phyloP scores from a whole-genome alignment of 1,140 invertebrate species.

The Neotoxoptera formosana region DNA sequence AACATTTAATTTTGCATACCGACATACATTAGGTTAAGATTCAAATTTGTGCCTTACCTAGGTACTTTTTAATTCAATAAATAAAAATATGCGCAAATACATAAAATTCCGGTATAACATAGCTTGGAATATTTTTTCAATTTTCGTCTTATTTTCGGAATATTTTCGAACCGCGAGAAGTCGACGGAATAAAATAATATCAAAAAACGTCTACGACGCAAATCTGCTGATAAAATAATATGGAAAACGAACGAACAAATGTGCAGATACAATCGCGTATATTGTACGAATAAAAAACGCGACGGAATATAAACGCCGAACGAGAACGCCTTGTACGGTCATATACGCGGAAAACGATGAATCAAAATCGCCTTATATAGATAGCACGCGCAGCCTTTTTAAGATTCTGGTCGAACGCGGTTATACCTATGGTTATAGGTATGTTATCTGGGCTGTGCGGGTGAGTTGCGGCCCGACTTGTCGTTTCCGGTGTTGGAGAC shows the following conservation, averaged over 20 bases:
- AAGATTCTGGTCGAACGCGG: background rate
- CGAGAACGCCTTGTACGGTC: background rate
- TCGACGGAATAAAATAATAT: background rate
- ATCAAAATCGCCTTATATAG: background rate
- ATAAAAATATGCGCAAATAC: too few species aligned
- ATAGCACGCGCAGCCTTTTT: background rate
- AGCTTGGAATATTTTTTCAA: background rate
- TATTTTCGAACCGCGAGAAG: background rate
- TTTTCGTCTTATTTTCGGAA: background rate
- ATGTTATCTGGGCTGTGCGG: too few species aligned
- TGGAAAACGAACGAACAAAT: background rate
- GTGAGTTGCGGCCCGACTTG: too few species aligned
- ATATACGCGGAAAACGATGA: background rate
- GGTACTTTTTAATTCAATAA: too few species aligned
- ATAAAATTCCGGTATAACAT: too few species aligned
- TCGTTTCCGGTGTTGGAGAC: too few species aligned
- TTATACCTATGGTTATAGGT: too few species aligned
- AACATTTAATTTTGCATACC: too few species aligned
- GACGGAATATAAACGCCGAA: background rate
- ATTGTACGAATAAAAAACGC: background rate
- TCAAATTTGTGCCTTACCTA: too few species aligned
- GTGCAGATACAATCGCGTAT: background rate
- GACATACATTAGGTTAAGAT: too few species aligned
- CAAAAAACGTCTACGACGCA: background rate
- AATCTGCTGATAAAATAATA: background rate